Percentiles rank a stretch among this genome's conserved stretches.
Conservation (phyloP, 2,888 invertebrate species). For the Sabellastarte sp. region DNA sequence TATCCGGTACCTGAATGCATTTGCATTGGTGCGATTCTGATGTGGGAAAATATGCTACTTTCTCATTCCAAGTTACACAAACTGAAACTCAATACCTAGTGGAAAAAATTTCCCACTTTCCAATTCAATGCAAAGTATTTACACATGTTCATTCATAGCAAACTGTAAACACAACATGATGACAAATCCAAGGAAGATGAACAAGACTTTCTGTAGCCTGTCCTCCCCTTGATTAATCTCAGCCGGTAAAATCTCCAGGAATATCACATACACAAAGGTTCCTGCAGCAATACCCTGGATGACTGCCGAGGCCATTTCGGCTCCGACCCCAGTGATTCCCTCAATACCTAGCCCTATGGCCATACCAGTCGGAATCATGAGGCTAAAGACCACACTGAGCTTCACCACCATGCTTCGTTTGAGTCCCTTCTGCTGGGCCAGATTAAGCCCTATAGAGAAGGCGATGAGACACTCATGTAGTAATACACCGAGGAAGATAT, state of each 20-base stretch:
- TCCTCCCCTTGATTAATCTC: conserved; percentile 23
- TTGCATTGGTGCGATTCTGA: too few species aligned
- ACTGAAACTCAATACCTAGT: too few species aligned
- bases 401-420: conserved; percentile 31
- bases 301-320: conserved; percentile 43
- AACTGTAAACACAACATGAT: conserved; percentile 22
- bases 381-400: conserved; percentile 41
- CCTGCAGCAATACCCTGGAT: conserved; percentile 54
- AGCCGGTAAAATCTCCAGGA: conserved; percentile 51
- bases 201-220: conserved; percentile 35
- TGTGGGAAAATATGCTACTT: too few species aligned
- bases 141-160: conserved; percentile 5
- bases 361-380: conserved; percentile 52
- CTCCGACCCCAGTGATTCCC: conserved; percentile 28
- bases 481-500: conserved; percentile 50
- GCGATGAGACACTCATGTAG: conserved; percentile 52
- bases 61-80: too few species aligned
- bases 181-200: conserved; percentile 38
- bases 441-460: conserved; percentile 51
- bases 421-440: conserved; percentile 39
- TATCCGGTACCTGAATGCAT: too few species aligned
- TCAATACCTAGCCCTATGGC: conserved; percentile 44
- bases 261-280: conserved; percentile 54
- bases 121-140: too few species aligned
- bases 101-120: too few species aligned